phyloP scores from a whole-genome alignment of 2,113 vertebrate species.

The Coregonus clupeaformis region DNA sequence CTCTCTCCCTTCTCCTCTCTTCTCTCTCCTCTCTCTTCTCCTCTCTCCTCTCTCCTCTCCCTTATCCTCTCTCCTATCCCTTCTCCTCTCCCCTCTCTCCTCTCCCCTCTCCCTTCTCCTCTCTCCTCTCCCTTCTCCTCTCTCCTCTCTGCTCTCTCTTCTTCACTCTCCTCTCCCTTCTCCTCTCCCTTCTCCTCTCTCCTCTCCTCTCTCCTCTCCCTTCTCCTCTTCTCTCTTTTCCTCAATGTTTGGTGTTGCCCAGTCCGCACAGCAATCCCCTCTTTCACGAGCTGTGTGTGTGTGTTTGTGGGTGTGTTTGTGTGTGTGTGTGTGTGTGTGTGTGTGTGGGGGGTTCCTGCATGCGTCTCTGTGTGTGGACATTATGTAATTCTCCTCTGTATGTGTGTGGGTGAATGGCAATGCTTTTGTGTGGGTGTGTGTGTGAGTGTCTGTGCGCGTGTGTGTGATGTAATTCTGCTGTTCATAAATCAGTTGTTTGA shows the following conservation, averaged over 20 bases:
- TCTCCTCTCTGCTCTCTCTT: no score
- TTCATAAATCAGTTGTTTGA: no score
- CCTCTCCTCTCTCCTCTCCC: conserved; percentile 13
- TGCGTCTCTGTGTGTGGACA: not conserved
- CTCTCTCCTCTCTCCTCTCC: conserved; percentile 7
- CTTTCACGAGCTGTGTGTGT: no score
- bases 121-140: no score
- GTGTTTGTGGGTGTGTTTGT: no score
- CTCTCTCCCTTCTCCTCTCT: conserved; percentile 29
- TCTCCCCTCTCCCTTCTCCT: not conserved
- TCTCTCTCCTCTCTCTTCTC: not conserved
- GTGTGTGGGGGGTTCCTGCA: not conserved
- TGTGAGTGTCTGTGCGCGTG: not conserved
- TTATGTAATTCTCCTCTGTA: not conserved
- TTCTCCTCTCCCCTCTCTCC: no score
- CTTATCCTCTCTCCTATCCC: not conserved
- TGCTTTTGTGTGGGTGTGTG: not conserved
- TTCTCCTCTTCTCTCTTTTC: no score
- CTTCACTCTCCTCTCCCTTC: no score
- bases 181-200: conserved; percentile 26
- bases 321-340: no score
- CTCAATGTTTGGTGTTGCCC: no score
- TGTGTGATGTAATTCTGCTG: not conserved
- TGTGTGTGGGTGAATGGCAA: no score
- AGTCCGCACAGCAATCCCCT: no score